Evolutionary conservation across 2,888 invertebrate species (phyloP), one percentile per base, ranked within the genome.

Genomic region (Melangyna quadrimaculata): DNA sequence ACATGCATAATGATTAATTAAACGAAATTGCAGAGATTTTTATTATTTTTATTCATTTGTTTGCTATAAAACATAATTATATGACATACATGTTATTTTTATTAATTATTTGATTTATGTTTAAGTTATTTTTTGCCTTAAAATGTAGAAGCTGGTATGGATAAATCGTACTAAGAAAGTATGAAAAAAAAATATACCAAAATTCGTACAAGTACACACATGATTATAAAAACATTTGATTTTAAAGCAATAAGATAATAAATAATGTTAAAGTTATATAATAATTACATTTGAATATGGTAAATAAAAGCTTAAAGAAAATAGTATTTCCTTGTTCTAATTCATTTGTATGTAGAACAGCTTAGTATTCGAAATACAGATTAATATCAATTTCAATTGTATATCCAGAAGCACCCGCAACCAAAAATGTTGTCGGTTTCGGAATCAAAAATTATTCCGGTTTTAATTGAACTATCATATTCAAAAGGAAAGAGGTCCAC

Each of bases 21-120:
- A 80, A 89, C 88, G 88, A 91, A 91, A 91, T 91, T 91, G 91
- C 91, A 91, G 91, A 91, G 89, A 91, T 89, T 88, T 89, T 89
- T 89, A 88, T 87, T 82, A 87, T 88, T 88, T 67, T 73, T 53
- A 72, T 80, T 70, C 53, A 10, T 19, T 65, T 72, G 32, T 40
- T 70, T 69, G 35, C 70, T 59, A 51, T 59, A 22, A 65, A 71
- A 63, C 51, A 71, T 14, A 59, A 48, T 45, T 59, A 61, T 57
- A 59, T 45, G 32, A 70, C 10, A 12, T 40, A 14, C 4, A 22
- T 48, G 2, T 48, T 22, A 5, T 24, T 51, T 51, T 14, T 27
- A 51, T 51, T 27, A 51, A 8, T 27, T 1, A 51, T 22, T 59
- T 45, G 27, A 45, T 27, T 59, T 35, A 17, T 43, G 35, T 59